phyloP scores from a whole-genome alignment of 2,888 invertebrate genomes.

The Catocala fraxini region DNA sequence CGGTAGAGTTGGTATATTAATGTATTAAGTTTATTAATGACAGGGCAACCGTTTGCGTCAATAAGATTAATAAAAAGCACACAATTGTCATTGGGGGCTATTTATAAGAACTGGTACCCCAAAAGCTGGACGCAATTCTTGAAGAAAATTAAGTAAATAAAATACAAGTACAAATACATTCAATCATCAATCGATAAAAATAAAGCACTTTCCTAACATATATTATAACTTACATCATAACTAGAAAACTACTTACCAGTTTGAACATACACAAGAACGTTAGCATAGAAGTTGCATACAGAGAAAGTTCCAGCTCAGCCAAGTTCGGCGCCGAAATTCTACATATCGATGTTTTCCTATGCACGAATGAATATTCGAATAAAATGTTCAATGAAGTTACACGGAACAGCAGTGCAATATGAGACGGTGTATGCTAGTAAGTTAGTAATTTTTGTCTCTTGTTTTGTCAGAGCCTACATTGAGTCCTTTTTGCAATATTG shows the following conservation, averaged over 20 bases:
- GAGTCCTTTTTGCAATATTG: too few species aligned
- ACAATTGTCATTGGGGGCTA: too few species aligned
- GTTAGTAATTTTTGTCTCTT: neutral
- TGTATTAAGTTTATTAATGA: too few species aligned
- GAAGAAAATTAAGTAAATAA: neutral
- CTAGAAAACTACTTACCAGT: neutral
- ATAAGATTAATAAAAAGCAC: too few species aligned
- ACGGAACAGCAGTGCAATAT: slow-evolving; percentile 12
- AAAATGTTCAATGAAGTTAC: slow-evolving; percentile 27
- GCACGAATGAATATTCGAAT: slow-evolving; percentile 33
- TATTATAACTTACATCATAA: neutral
- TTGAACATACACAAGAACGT: slow-evolving; percentile 3
- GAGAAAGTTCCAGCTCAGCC: slow-evolving; percentile 53
- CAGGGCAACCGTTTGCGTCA: too few species aligned
- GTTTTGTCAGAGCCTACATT: too few species aligned
- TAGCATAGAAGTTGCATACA: slow-evolving; percentile 64
- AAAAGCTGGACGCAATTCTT: too few species aligned
- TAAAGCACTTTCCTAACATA: neutral
- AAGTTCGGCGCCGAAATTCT: slow-evolving; percentile 50
- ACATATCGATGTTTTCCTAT: slow-evolving; percentile 33
- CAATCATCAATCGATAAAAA: neutral
- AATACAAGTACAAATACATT: neutral
- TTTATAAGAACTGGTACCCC: too few species aligned
- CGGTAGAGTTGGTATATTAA: too few species aligned
- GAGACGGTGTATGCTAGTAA: slow-evolving; percentile 1